phyloP scores from a whole-genome alignment of 2,888 invertebrate species.

The Caenorhabditis becei region DNA sequence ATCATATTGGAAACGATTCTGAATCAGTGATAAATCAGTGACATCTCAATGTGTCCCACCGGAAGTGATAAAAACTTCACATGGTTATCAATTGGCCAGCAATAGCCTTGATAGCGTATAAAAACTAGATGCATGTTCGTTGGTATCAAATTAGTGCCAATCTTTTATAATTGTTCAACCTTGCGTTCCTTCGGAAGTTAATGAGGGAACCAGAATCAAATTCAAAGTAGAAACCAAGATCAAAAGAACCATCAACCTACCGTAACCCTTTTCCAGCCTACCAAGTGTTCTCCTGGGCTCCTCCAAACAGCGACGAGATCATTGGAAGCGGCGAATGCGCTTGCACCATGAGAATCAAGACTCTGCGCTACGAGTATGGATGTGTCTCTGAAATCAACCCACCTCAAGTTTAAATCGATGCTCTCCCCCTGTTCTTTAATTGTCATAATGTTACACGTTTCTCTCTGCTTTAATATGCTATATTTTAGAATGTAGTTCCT shows the following conservation, averaged over 20 bases:
- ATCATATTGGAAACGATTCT: neutral
- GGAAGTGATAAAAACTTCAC: neutral
- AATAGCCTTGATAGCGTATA: neutral
- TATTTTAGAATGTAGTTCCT: conserved; percentile 29
- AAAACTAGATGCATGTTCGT: neutral
- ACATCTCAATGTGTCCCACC: neutral
- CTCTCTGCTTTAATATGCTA: conserved; percentile 40
- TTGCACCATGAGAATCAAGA: conserved; percentile 61
- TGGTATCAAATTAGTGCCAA: conserved; percentile 1
- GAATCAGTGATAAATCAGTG: conserved; percentile 8
- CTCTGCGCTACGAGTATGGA: conserved; percentile 45
- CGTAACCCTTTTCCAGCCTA: conserved; percentile 43
- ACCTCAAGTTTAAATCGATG: conserved; percentile 23
- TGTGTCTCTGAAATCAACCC: conserved; percentile 59
- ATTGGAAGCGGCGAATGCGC: conserved; percentile 37
- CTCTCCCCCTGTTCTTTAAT: neutral
- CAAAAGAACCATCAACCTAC: neutral
- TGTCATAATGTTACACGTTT: conserved; percentile 2
- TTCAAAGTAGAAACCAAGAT: too few relatives aligned
- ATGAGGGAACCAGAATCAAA: neutral
- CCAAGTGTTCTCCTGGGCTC: conserved; percentile 55
- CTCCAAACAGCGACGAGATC: conserved; percentile 12
- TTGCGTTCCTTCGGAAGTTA: neutral
- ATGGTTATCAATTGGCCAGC: neutral
- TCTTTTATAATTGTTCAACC: neutral